Evolutionary conservation across 2,888 invertebrate genomes (phyloP).

Genomic region (Abrostola tripartita): DNA sequence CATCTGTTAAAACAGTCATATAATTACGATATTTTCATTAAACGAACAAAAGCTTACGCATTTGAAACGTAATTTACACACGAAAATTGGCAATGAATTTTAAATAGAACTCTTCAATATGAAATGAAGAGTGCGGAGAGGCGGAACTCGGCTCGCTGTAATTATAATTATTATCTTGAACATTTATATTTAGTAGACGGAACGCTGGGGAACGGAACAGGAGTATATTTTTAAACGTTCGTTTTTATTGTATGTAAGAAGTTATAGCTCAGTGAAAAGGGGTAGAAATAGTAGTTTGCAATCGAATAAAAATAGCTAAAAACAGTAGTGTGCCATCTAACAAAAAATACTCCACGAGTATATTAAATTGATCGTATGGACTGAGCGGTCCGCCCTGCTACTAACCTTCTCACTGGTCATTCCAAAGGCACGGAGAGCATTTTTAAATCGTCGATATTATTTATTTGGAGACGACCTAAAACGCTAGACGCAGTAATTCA

Average conservation of each 20-base stretch:
- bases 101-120: slow-evolving; percentile 48
- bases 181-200: slow-evolving; percentile 15
- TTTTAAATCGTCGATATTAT: too few species aligned
- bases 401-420: too few species aligned
- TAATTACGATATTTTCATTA: slow-evolving; percentile 34
- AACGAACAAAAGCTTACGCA: slow-evolving; percentile 22
- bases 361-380: too few species aligned
- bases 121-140: slow-evolving; percentile 20
- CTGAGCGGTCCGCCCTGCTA: too few species aligned
- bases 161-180: slow-evolving; percentile 39
- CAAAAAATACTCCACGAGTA: too few species aligned
- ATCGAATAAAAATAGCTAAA: too few species aligned
- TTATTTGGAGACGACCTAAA: too few species aligned
- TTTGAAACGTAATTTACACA: slow-evolving; percentile 39
- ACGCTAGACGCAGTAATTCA: too few species aligned
- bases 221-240: background rate
- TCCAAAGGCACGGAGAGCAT: too few species aligned
- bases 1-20: slow-evolving; percentile 21
- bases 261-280: too few species aligned
- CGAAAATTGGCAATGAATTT: slow-evolving; percentile 52
- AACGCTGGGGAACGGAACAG: background rate
- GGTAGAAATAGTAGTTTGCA: too few species aligned
- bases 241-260: background rate
- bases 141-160: slow-evolving; percentile 15
- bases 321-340: too few species aligned